Conservation (phyloP, 1,140 invertebrate species). For the Drosophila obscura region DNA sequence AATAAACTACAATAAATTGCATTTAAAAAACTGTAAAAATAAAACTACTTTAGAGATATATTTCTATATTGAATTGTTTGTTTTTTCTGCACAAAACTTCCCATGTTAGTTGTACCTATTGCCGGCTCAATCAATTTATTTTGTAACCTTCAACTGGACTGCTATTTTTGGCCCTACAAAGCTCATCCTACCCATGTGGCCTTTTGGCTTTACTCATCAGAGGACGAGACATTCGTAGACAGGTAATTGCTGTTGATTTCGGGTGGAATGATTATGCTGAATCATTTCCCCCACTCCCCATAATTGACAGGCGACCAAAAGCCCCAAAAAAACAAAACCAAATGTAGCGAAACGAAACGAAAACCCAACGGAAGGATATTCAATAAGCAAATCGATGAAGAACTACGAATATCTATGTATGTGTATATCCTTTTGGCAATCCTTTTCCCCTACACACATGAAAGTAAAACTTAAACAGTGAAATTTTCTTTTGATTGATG, state of each 20-base stretch:
- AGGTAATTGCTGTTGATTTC: conserved; percentile 22
- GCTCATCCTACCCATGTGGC: no score
- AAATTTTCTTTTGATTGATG: conserved; percentile 66
- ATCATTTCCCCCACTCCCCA: background rate
- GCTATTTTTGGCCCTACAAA: no score
- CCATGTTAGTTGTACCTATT: no score
- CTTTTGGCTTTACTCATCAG: background rate
- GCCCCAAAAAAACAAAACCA: background rate
- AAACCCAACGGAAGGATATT: conserved; percentile 7
- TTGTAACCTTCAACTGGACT: no score
- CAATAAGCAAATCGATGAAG: conserved; percentile 29
- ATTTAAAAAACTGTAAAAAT: no score
- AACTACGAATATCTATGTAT: background rate
- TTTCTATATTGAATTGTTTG: no score
- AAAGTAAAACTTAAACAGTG: conserved; percentile 45
- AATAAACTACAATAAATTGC: no score
- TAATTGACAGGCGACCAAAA: conserved; percentile 40
- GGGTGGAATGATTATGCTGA: conserved; percentile 15
- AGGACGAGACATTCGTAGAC: background rate
- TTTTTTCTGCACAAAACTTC: no score
- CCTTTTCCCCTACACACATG: conserved; percentile 18
- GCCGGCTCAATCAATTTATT: no score
- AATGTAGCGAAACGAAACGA: conserved; percentile 5
- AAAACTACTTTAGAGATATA: no score
- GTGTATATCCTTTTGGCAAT: background rate